A percentile compares a stretch with the other conserved stretches of the same genome.
These are phyloP conservation scores for Mormyrops boulengeri DNA, from an alignment of 2,797 vertebrate species.

Conservation along the genomic window DNA sequence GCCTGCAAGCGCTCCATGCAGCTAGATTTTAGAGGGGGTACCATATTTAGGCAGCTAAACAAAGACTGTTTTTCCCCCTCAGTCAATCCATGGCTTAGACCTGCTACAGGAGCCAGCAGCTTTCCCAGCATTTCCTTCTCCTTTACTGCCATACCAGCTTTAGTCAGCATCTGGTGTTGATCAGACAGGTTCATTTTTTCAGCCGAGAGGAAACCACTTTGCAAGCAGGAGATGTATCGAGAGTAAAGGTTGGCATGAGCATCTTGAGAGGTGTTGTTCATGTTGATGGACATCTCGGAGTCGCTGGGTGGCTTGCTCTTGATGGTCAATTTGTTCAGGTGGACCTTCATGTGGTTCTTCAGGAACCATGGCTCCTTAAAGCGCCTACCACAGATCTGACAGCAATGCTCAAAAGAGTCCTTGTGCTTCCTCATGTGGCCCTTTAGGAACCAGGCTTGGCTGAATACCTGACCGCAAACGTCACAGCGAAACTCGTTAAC, in stretches of 20 bases:
- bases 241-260: conserved; percentile 73
- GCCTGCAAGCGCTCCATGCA: conserved; percentile 74
- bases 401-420: conserved; percentile 84
- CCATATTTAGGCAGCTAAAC: conserved; percentile 69
- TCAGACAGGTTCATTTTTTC: conserved; percentile 64
- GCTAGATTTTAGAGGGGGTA: conserved; percentile 74
- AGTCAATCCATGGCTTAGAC: conserved; percentile 57
- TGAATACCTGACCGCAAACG: conserved; percentile 85
- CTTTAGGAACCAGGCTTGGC: conserved; percentile 86
- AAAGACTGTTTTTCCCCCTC: conserved; percentile 73
- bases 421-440: conserved; percentile 92
- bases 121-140: conserved; percentile 72
- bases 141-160: conserved; percentile 64
- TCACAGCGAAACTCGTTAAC: conserved; percentile 66
- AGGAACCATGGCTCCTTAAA: conserved; percentile 98
- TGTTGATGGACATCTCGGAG: conserved; percentile 70
- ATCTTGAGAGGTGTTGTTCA: conserved; percentile 85
- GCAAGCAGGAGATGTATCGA: conserved; percentile 70
- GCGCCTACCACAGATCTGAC: conserved; percentile 88
- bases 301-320: conserved; percentile 72
- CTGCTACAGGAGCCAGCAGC: conserved; percentile 61
- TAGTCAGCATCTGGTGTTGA: conserved; percentile 60
- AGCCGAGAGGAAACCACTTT: conserved; percentile 66
- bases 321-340: conserved; percentile 62
- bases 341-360: conserved; percentile 97